Base-by-base conservation (phyloP, 1,140 invertebrate species). In the Magallana angulata region DNA sequence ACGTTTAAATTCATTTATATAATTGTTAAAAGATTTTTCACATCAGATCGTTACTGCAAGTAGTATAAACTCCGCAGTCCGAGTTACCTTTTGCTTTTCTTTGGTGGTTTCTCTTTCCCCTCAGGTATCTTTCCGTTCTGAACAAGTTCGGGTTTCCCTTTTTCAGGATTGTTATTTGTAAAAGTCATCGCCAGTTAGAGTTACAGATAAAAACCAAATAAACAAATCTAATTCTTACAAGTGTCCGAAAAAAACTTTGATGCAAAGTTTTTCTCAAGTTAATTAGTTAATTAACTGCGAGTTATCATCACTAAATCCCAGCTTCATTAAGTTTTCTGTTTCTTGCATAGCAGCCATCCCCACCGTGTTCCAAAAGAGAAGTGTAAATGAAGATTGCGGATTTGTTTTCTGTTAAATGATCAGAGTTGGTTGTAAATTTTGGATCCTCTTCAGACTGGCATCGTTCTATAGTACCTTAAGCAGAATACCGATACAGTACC, bases 401-500 rank as follows among this genome's bases (percentile, higher is more conserved):
- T 76, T 8, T 76, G 68, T 76, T 76, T 76, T 76, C 68, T 18
- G 24, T 76, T 76, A 76, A 76, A 76, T 76, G 68, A 76, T 30
- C 18, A 18, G 68, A 9, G 24, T 36, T n/a, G n/a, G 68, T 76
- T 30, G 36, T 76, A 76, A 76, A 76, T 76, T 76, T 24, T 36
- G 60, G 24, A 7, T 76, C 68, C 36, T 12, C 68, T 76, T 76
- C 4, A 76, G 36, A 24, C 18, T 76, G 24, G 18, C n/a, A 30
- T 76, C 60, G 18, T 64, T 16, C 68, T 76, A 36, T 30, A 30
- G 68, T 30, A 76, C 18, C 60, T 16, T 7, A 64, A n/a, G 16
- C 18, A n/a, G 18, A n/a, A 7, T 76, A 36, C 68, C 68, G 24
- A 76, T 76, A 76, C 9, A 71, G n/a, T 11, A 71, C 18, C n/a